Base-by-base conservation (phyloP, 2,113 vertebrate species). In the Ranitomeya variabilis region DNA sequence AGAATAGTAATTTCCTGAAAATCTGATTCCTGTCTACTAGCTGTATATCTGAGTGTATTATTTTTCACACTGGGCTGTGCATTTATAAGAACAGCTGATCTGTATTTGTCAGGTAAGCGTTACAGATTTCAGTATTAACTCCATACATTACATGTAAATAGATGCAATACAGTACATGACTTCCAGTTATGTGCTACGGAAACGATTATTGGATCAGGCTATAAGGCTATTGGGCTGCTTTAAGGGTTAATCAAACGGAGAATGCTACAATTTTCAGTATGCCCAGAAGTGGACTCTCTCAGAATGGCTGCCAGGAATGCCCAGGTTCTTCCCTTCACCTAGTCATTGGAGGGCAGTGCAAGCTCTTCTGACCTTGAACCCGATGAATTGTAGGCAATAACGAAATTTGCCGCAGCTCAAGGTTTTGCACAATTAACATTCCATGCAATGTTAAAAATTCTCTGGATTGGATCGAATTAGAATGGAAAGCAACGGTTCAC, bases 381-480 rank as follows among this genome's bases (percentile, higher is more conserved):
- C 21, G 3, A 54, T 52, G 0, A 57, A n/a, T 51, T 23, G 12
- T 86, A 16, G 12, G 16, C 55, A 14, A 64, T 52, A 8, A 23
- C 51, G 52, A 45, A 15, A 8, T 45, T 73, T 55, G 21, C 10
- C 26, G 13, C 73, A 45, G 83, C n/a, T 73, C 18, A 23, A 26
- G 74, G n/a, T 26, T 67, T 67, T 77, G 55, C 57, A 88, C 80
- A 60, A 4, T 12, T 7, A 76, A 88, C 87, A 88, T 88, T 88
- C 87, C 87, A 84, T 69, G 21, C 19, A 84, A 51, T 84, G 45
- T 81, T 81, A 84, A 9, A 26, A 9, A 52, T 67, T 83, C 26
- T 31, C n/a, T 45, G 57, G 31, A 45, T 83, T 51, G 79, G 23
- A 14, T 64, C 0, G 14, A 14, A 6, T 60, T 62, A 13, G 59